A percentile compares a stretch with the other conserved stretches of the same genome.
Conservation (phyloP, 2,113 vertebrate species). For the Oriolus oriolus region DNA sequence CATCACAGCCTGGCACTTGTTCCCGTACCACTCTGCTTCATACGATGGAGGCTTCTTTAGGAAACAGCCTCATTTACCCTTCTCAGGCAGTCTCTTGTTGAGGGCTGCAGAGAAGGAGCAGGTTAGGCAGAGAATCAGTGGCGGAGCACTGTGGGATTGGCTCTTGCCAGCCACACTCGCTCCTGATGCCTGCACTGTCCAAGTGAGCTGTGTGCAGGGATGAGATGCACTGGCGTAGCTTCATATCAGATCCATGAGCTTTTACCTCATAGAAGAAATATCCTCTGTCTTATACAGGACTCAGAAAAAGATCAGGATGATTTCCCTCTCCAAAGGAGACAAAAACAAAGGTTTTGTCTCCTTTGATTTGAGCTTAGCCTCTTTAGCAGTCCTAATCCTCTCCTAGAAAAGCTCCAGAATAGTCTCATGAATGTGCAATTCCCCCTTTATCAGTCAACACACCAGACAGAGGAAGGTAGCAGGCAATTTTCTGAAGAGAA, state of each 20-base stretch:
- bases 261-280: not conserved
- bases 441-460: not conserved
- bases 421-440: not conserved
- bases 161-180: accelerated
- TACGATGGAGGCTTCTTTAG: not conserved
- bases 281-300: not conserved
- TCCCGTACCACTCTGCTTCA: not conserved
- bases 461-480: not conserved
- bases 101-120: not conserved
- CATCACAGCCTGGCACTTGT: not conserved
- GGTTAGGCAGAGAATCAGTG: not conserved
- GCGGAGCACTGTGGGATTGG: accelerated
- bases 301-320: not conserved
- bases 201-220: not conserved
- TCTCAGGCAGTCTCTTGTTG: not conserved
- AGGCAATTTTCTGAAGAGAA: not conserved
- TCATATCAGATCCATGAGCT: not conserved
- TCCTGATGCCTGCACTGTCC: not conserved
- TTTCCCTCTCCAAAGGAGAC: not conserved
- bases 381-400: not conserved
- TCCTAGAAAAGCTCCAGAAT: not conserved
- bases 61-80: not conserved
- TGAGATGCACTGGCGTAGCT: accelerated
- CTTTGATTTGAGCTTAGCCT: not conserved
- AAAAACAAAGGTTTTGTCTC: not conserved